Conservation (phyloP, 2,113 vertebrate genomes). For the Coreoperca whiteheadi region DNA sequence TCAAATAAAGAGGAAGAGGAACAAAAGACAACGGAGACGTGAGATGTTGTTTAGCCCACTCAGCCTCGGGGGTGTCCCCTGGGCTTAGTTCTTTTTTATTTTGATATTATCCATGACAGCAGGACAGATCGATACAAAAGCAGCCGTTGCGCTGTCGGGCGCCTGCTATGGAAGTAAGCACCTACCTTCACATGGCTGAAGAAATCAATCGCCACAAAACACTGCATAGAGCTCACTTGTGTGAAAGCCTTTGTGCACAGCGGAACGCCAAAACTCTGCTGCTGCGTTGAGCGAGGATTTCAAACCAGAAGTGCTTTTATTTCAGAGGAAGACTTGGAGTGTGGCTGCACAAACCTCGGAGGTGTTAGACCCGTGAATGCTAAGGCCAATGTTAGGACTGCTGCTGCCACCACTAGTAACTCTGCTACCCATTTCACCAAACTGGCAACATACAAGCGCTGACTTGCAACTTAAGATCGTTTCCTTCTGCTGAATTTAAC, state of each 20-base stretch:
- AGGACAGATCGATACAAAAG: constrained; percentile 45
- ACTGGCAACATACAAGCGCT: too few species aligned
- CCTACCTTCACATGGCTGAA: constrained; percentile 41
- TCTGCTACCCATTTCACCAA: too few species aligned
- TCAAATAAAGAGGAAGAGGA: constrained; percentile 27
- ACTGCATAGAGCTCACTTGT: constrained; percentile 4
- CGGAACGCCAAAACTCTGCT: neutral
- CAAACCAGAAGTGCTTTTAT: neutral
- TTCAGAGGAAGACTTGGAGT: neutral
- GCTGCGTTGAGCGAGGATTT: constrained; percentile 8
- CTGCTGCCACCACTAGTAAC: too few species aligned
- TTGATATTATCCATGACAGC: constrained; percentile 56
- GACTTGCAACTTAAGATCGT: too few species aligned
- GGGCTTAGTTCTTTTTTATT: constrained; percentile 51
- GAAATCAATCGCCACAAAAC: constrained; percentile 45
- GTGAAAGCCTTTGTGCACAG: constrained; percentile 19
- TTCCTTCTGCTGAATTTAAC: too few species aligned
- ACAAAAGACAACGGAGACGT: constrained; percentile 43
- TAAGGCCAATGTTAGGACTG: neutral
- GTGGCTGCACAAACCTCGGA: neutral
- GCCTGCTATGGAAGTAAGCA: constrained; percentile 21
- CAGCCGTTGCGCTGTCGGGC: constrained; percentile 33
- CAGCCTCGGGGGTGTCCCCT: constrained; percentile 31
- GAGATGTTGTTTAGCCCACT: constrained; percentile 28
- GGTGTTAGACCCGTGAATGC: neutral